Base-by-base conservation (phyloP, 2,888 invertebrate genomes). In the Nemapogon koenigi region DNA sequence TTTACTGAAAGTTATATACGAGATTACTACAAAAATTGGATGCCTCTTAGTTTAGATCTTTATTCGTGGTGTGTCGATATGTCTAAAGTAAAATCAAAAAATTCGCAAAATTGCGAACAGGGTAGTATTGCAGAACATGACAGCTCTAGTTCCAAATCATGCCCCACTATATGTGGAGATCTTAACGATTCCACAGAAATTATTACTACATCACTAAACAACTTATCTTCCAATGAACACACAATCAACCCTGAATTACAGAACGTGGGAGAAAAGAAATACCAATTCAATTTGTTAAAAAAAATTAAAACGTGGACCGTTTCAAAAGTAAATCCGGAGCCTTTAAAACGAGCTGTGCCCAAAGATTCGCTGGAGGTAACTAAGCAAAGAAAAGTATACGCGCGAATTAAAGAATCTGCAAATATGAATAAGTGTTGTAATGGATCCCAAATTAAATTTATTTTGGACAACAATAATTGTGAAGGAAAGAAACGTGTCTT, bases 301-400 rank as follows among this genome's bases (percentile, higher is more conserved):
- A 64, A 49, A 42, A 47, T 53, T 2, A 54, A 49, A 22, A 43
- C 44, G 4, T 2, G 38, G 31, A 14, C 19, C 10, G 16, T 31
- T 3, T 31, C 31, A 3, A 31, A n/a, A 16, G 31, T 41, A 43
- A 46, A 26, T 30, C 42, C n/a, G 47, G 49, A 36, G 33, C 46
- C 17, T 41, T 40, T 10, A 44, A 29, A 3, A 56, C 41, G 37
- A 53, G 69, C 30, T 14, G 22, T 22, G 2, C 70, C 72, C 0
- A 73, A 73, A 49, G 73, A 75, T 50, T 73, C 75, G 2, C 39
- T 69, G 1, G 67, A 64, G 54, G 73, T 73, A 2, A 60, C 51
- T 15, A 71, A 51, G 35, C 60, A 46, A 33, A 54, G 73, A 41
- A 62, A 57, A 44, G 37, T 61, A 10, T 68, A 71, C 29, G 62